phyloP scores from a whole-genome alignment of 2,113 vertebrate genomes.

The Motacilla tschutschensis region DNA sequence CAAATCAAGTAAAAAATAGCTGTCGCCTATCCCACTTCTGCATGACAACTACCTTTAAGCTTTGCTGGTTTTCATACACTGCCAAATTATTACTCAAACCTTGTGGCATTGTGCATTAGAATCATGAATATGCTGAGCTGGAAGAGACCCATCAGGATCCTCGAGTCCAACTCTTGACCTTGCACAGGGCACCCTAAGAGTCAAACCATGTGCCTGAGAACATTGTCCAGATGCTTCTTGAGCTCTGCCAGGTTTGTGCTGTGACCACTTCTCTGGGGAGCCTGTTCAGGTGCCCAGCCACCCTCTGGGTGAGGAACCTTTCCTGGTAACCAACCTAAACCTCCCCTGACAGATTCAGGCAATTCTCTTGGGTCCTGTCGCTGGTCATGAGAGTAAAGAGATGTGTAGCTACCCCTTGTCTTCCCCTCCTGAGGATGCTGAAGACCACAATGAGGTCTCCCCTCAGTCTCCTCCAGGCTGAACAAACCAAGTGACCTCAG shows the following conservation, averaged over 20 bases:
- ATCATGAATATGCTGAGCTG: not conserved
- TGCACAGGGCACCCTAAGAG: not conserved
- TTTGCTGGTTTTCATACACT: conserved; percentile 19
- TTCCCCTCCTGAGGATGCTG: not conserved
- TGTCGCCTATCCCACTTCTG: not conserved
- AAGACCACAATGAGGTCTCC: not conserved
- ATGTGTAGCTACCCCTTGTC: not conserved
- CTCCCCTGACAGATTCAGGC: not conserved
- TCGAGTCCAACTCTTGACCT: not conserved
- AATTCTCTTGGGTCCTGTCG: not conserved
- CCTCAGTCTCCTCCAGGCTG: not conserved
- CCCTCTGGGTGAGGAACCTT: not conserved
- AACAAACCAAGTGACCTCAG: not conserved
- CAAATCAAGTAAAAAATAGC: not conserved
- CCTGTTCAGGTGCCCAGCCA: rapidly evolving
- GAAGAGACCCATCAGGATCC: not conserved
- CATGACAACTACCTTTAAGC: conserved; percentile 4
- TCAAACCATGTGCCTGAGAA: not conserved
- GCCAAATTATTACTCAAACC: conserved; percentile 26
- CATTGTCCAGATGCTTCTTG: not conserved
- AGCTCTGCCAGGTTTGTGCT: not conserved
- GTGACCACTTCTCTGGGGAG: not conserved
- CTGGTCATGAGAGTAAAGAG: not conserved
- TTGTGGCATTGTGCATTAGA: not conserved
- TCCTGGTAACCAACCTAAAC: not conserved